Evolutionary conservation across 2,113 vertebrate genomes (phyloP).

Genomic region (Plectropomus leopardus): DNA sequence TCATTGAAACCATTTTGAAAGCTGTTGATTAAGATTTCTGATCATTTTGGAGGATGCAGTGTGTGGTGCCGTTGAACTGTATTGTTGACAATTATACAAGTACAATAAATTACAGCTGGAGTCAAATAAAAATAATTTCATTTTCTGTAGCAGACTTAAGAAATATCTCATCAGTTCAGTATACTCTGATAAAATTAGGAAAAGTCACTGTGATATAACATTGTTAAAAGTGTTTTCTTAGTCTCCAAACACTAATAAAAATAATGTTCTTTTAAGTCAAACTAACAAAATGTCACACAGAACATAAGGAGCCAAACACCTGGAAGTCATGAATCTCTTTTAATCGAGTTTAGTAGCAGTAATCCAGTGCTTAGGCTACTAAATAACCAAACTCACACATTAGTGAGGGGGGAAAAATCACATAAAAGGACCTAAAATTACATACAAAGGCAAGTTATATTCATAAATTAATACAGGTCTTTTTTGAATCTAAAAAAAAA

Average conservation of each 20-base stretch:
- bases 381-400: neutral
- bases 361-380: neutral
- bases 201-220: neutral
- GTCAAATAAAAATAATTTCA: neutral
- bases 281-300: neutral
- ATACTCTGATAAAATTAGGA: neutral
- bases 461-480: neutral
- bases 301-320: constrained; percentile 7
- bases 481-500: neutral
- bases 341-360: no score
- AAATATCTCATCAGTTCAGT: neutral
- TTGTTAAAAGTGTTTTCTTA: neutral
- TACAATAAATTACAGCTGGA: neutral
- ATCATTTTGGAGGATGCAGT: neutral
- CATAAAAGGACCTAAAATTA: neutral
- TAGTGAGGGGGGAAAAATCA: neutral
- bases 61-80: neutral
- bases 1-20: neutral
- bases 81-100: neutral
- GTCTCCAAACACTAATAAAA: neutral
- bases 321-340: neutral
- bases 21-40: neutral
- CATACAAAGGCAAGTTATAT: neutral
- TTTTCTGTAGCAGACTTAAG: neutral
- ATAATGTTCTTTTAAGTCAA: neutral